Base-by-base conservation (phyloP, 1,140 invertebrate genomes). In the Procambarus virginalis region DNA sequence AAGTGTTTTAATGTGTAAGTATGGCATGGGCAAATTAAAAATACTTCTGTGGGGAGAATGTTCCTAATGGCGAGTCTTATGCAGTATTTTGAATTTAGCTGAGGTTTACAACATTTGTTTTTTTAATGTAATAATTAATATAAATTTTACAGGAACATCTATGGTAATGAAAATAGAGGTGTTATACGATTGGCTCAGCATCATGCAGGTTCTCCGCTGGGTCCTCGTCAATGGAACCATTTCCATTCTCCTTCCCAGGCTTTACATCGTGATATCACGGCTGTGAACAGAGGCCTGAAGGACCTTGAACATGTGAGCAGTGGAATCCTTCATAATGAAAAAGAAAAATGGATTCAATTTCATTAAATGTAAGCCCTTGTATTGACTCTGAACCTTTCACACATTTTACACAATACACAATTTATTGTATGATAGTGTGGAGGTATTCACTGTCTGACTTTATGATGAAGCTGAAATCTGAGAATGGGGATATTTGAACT, bases 261-360 rank as follows among this genome's bases (percentile, higher is more conserved):
- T 9, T 48, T 85, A 70, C 68, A 76, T 4, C 49, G 70, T 14
- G 83, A 85, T 55, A 55, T 75, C 17, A 49, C 45, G 12, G 70
- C 49, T 3, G 70, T 85, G 83, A 85, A 70, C 64, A 45, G 73
- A 22, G 49, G 83, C 20, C 22, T 85, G 70, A 76, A 70, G 45
- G 83, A 85, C 22, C 49, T 85, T 20, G 68, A 85, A 55, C 70
- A 85, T 20, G 70, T 85, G 4, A 55, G 45, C 20, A 73, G 64
- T 34, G 64, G 64, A 22, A 85, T 85, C 20, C 49, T 85, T 75
- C 83, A 76, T 48, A 70, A 70, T 75, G 64, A 49, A 22, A 75
- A 20, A 45, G n/a, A 55, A n/a, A 85, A 34, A 17, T 85, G 83
- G 83, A 85, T 64, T 58, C 83, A 85, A 49, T 85, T 85, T 75